Evolutionary conservation across 2,888 invertebrate genomes (phyloP), one percentile per base, ranked within the genome.

Genomic region (Piscicola geometra): DNA sequence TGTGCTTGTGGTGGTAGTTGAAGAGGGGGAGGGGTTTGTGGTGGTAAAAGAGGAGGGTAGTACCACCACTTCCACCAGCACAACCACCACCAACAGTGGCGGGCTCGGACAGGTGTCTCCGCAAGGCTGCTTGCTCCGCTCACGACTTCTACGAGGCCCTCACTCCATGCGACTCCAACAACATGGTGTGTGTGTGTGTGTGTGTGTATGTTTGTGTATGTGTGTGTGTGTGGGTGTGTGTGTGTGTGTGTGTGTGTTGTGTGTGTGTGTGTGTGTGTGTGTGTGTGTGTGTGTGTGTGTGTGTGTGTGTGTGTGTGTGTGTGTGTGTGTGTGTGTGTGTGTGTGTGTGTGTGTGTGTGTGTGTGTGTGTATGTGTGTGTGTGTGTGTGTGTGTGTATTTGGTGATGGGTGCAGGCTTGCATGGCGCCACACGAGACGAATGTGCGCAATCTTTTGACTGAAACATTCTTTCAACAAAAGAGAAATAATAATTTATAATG

Each of bases 91-190:
- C 36, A 36, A 28, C 80, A 85, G 86, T 85, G 5, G 82, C 82
- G 66, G 88, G 88, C 21, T 85, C 88, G 0, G 78, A 83, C 0
- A 81, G 82, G 50, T 89, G 89, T 81, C 79, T 82, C 30, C 81
- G 81, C 21, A 82, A 87, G 70, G 87, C 87, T 33, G 82, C 87
- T 0, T 89, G 89, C 81, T 85, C 84, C 0, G 81, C 81, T 32
- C 82, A 84, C 60, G 89, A 89, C 81, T 89, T 86, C 81, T 84
- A 81, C 71, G 86, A 86, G 73, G 82, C 85, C 36, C 85, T 86
- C 77, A 85, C 86, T 33, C 86, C 87, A 0, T 89, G 89, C 81
- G 84, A 87, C 79, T 80, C 81, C 15, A 82, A 85, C 36, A 86
- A 86, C 78, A 81, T 84, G 83, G 86, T 86, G 76, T 75, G 1